phyloP scores from a whole-genome alignment of 2,797 vertebrate species.

The Gymnoscopelus microlampas region DNA sequence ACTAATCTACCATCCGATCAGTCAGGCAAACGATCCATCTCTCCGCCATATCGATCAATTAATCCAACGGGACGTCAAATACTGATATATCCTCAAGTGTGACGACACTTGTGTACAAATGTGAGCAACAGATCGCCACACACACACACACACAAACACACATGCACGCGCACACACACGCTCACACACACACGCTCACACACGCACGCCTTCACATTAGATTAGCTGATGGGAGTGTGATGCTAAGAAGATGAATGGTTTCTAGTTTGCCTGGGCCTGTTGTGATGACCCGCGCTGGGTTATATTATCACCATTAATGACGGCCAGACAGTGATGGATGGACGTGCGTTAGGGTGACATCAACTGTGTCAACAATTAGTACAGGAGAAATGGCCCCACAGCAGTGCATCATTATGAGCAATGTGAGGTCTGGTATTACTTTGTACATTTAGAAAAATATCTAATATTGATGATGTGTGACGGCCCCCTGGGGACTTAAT shows the following conservation, averaged over 20 bases:
- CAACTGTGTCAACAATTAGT: slow-evolving; percentile 63
- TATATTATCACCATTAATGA: slow-evolving; percentile 76
- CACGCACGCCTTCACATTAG: slow-evolving; percentile 47
- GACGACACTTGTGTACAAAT: slow-evolving; percentile 50
- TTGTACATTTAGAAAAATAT: too few species aligned
- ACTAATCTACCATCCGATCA: slow-evolving; percentile 56
- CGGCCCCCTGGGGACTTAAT: too few species aligned
- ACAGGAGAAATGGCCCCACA: slow-evolving; percentile 35
- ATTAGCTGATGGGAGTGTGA: slow-evolving; percentile 52
- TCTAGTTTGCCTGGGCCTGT: slow-evolving; percentile 63
- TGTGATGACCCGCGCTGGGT: slow-evolving; percentile 69
- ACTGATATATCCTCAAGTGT: slow-evolving; percentile 47
- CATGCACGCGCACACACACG: slow-evolving; percentile 28
- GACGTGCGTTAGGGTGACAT: slow-evolving; percentile 62
- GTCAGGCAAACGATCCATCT: slow-evolving; percentile 59
- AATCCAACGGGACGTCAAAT: slow-evolving; percentile 58
- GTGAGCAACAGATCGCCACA: too few species aligned
- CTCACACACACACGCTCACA: slow-evolving; percentile 46
- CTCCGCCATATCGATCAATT: slow-evolving; percentile 55
- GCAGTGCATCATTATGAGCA: not conserved
- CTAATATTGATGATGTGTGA: too few species aligned
- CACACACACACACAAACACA: slow-evolving; percentile 48
- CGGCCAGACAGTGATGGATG: slow-evolving; percentile 72
- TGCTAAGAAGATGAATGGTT: slow-evolving; percentile 66
- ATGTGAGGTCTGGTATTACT: too few species aligned